Percentiles rank a stretch among this genome's conserved stretches.
Conservation (phyloP, 2,888 invertebrate genomes). For the Blastobasis adustella region DNA sequence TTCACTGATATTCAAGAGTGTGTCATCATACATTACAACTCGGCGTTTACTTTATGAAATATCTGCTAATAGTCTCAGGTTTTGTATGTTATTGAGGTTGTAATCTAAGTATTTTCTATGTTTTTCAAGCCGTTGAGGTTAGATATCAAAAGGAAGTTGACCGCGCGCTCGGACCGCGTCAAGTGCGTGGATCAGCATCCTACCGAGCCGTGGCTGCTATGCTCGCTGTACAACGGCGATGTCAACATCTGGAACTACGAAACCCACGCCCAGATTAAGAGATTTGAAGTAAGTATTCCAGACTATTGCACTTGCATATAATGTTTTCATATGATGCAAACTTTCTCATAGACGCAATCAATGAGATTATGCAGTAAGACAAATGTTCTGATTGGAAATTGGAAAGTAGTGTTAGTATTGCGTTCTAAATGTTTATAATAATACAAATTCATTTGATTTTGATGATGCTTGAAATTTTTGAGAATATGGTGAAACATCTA, state of each 20-base stretch:
- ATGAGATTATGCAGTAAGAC: too few species aligned
- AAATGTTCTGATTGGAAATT: too few species aligned
- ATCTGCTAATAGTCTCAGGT: too few species aligned
- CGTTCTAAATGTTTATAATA: too few species aligned
- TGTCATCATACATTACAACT: slow-evolving; percentile 47
- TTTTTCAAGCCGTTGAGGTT: slow-evolving; percentile 89
- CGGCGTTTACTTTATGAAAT: slow-evolving; percentile 26
- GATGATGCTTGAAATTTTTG: too few species aligned
- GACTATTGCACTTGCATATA: too few species aligned
- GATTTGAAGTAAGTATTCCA: slow-evolving; percentile 82
- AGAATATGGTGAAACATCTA: too few species aligned
- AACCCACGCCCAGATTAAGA: slow-evolving; percentile 88
- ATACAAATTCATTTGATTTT: too few species aligned
- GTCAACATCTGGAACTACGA: slow-evolving; percentile 99
- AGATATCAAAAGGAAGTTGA: slow-evolving; percentile 98
- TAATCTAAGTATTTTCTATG: slow-evolving; percentile 25
- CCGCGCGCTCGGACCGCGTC: slow-evolving; percentile 98
- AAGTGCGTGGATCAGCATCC: slow-evolving; percentile 99
- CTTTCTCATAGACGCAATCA: too few species aligned
- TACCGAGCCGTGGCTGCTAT: slow-evolving; percentile 98
- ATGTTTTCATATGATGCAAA: too few species aligned
- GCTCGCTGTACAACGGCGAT: slow-evolving; percentile 98
- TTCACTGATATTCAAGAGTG: slow-evolving; percentile 31
- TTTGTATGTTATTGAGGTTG: slow-evolving; percentile 5
- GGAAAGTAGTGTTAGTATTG: too few species aligned